These are phyloP conservation scores for Folsomia candida DNA, from an alignment of 2,888 invertebrate species.

Conservation along the genomic window DNA sequence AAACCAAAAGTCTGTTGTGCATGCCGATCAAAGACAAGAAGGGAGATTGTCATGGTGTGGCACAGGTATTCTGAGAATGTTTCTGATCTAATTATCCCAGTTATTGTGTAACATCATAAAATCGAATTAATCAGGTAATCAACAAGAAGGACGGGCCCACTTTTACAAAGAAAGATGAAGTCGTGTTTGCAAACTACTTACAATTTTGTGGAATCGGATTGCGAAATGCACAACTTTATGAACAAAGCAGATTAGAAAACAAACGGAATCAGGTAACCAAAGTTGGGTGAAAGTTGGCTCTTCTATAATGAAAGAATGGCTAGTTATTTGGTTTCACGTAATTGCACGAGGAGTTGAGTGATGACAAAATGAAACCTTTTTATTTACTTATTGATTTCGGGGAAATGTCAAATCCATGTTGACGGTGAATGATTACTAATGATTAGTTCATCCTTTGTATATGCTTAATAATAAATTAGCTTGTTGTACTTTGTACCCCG, in stretches of 20 bases:
- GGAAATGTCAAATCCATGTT: too few species aligned
- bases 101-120: too few species aligned
- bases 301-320: too few species aligned
- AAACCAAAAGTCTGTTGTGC: conserved; percentile 85
- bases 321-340: too few species aligned
- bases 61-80: conserved; percentile 65
- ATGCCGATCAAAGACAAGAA: conserved; percentile 94
- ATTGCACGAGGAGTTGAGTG: too few species aligned
- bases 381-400: too few species aligned
- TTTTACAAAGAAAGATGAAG: conserved; percentile 83
- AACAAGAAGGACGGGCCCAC: conserved; percentile 82
- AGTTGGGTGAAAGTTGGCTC: too few species aligned
- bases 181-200: conserved; percentile 86
- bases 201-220: conserved; percentile 96
- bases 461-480: too few species aligned
- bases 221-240: conserved; percentile 92
- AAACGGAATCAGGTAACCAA: conserved; percentile 77
- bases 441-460: too few species aligned
- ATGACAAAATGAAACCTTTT: too few species aligned
- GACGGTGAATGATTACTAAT: too few species aligned
- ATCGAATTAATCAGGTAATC: conserved; percentile 66
- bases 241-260: conserved; percentile 90
- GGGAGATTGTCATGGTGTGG: conserved; percentile 93
- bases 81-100: conserved; percentile 10
- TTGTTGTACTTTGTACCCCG: too few species aligned